Base-by-base conservation (phyloP, 2,113 vertebrate species). In the Papio anubis region DNA sequence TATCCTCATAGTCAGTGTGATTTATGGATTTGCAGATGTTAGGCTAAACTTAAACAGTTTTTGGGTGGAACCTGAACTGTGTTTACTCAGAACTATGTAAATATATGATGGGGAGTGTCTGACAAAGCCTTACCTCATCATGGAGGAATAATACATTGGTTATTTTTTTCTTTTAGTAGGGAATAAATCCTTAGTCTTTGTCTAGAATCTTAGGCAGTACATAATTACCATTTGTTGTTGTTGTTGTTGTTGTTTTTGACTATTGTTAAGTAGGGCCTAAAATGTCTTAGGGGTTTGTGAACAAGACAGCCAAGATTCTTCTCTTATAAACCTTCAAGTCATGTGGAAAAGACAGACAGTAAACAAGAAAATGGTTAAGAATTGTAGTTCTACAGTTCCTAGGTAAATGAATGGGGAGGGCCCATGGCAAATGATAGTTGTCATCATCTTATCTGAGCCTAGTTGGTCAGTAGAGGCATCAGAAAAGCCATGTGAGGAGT, bases 1-100 rank as follows among this genome's bases (percentile, higher is more conserved):
- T 88, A 94, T 88, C 64, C 35, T 94, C 21, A 83, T 73, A 68
- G 45, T 59, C 59, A 73, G 48, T 93, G 32, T 96, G 87, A 80
- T 78, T 95, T 92, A 78, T 96, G 75, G 88, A 96, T 96, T 78
- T 88, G 57, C 95, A 94, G 83, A 81, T 93, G 89, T 95, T 96
- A 72, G 66, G 45, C 78, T 94, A 48, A 66, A 78, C 35, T 88
- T 84, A 61, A 79, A 76, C 35, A 90, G 17, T 81, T 95, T 98
- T 96, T 23, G 40, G 68, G 64, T 96, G 76, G 80, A 92, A 88
- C 59, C 84, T 92, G 55, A 97, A 80, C 80, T 59, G 12, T 89
- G 23, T 95, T 94, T 97, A 80, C 38, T 90, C 57, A 94, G 83
- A 95, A 88, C 57, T 12, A 38, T 90, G 43, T 90, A 75, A 95